Percentiles rank a stretch among this genome's conserved stretches.
phyloP scores from a whole-genome alignment of 1,140 invertebrate genomes.

The Reticulitermes speratus region DNA sequence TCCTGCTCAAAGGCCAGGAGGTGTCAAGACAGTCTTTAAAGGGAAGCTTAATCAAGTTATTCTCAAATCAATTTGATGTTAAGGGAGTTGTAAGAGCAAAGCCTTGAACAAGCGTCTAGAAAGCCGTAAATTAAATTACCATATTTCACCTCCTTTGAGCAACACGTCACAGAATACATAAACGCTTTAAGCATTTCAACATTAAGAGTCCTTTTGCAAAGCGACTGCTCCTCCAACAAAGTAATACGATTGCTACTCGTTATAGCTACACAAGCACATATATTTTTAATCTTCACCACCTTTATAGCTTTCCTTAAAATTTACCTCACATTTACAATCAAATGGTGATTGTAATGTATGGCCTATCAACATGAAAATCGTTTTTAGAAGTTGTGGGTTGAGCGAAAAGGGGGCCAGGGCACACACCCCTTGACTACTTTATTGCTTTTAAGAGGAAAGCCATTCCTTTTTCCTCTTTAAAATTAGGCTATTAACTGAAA shows the following conservation, averaged over 20 bases:
- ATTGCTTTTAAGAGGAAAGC: slow-evolving; percentile 1
- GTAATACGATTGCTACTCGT: background rate
- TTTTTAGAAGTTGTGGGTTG: background rate
- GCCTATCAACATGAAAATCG: background rate
- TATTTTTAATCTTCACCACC: background rate
- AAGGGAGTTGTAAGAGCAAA: background rate
- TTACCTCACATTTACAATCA: background rate
- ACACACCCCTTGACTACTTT: background rate
- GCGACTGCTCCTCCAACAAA: too few relatives aligned
- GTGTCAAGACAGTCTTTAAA: too few relatives aligned
- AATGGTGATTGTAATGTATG: background rate
- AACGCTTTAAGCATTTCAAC: background rate
- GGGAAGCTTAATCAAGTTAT: too few relatives aligned
- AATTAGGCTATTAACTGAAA: slow-evolving; percentile 1
- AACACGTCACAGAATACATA: background rate
- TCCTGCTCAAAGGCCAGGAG: too few relatives aligned
- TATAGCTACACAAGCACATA: background rate
- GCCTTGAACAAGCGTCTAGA: background rate
- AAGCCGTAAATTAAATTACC: background rate
- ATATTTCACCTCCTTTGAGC: background rate
- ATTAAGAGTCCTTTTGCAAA: too few relatives aligned
- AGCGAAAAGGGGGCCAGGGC: too few relatives aligned
- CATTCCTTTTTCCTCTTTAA: too few relatives aligned
- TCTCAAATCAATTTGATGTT: too few relatives aligned
- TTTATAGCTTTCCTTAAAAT: background rate